Evolutionary conservation across 2,797 vertebrate species (phyloP), one percentile per base, ranked within the genome.

Genomic region (Tauraco hartlaubi): DNA sequence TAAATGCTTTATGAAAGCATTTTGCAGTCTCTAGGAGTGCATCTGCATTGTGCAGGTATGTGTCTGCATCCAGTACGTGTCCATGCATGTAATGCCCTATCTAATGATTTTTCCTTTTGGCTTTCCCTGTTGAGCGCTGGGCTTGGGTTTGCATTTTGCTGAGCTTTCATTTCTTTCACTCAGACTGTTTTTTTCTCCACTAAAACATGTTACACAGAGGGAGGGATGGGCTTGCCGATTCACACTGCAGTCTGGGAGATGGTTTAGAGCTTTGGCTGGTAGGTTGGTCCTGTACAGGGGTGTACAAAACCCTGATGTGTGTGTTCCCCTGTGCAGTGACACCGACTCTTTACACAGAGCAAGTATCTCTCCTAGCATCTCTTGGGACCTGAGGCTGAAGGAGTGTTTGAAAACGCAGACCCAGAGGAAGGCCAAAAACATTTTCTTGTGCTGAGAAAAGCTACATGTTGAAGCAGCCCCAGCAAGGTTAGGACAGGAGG

Each of bases 51-150:
- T 94, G 94, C 84, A 95, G 89, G 81, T 95, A 89, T 92, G 56
- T 91, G 75, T 79, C 92, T 91, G 88, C 88, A 97, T 76, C 92
- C 33, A 94, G 87, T 87, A 96, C 46, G 68, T 96, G 94, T 89
- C 91, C 80, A 77, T 55, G 95, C 92, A 96, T 95, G 86, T 88
- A 96, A 97, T 95, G 49, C 39, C 73, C 73, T 96, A 54, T 29
- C 88, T 96, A 96, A 96, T 64, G 90, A 97, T 95, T 96, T 93
- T 77, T 72, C 67, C 61, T 84, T 33, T 94, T 92, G 82, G 69
- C 75, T 93, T 94, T 96, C 80, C 79, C 80, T 89, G 29, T 89
- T 91, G 86, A 89, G 58, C 15, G 54, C 90, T 88, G 74, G 63
- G 55, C 85, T 87, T 67, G 31, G 49, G 74, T 94, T 74, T 91